These are phyloP conservation scores for Linurgus olivaceus DNA, from an alignment of 2,797 vertebrate genomes.

Conservation along the genomic window DNA sequence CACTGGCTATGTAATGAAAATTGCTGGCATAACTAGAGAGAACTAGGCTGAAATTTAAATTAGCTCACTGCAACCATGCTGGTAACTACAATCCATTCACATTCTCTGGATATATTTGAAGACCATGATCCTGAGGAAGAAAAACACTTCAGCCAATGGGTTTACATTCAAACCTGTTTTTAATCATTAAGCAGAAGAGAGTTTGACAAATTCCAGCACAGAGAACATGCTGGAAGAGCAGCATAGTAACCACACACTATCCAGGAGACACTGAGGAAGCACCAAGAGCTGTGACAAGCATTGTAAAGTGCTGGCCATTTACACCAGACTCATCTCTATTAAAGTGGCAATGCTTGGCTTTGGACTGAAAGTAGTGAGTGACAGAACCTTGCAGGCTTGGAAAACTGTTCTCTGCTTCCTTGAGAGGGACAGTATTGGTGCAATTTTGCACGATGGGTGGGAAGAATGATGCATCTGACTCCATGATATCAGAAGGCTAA, in stretches of 20 bases:
- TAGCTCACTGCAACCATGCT: not conserved
- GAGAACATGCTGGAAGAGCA: not conserved
- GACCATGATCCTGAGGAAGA: not conserved
- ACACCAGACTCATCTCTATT: not conserved
- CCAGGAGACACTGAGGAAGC: not conserved
- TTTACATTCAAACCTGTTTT: not conserved
- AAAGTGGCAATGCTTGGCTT: not conserved
- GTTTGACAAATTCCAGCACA: not conserved
- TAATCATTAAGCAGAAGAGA: not conserved
- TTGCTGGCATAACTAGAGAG: not conserved
- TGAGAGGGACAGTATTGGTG: not conserved
- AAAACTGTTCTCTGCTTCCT: not conserved
- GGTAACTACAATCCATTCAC: not conserved
- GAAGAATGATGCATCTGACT: not conserved
- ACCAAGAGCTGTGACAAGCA: not conserved
- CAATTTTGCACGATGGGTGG: not conserved
- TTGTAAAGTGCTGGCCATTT: not conserved
- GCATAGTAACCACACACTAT: not conserved
- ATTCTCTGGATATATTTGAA: not conserved
- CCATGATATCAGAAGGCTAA: not conserved
- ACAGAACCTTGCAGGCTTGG: not conserved
- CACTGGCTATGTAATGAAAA: not conserved
- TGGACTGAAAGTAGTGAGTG: not conserved
- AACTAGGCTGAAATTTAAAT: not conserved
- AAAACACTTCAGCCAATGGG: not conserved